Evolutionary conservation across 2,888 invertebrate species (phyloP).

Genomic region (Willowsia nigromaculata): DNA sequence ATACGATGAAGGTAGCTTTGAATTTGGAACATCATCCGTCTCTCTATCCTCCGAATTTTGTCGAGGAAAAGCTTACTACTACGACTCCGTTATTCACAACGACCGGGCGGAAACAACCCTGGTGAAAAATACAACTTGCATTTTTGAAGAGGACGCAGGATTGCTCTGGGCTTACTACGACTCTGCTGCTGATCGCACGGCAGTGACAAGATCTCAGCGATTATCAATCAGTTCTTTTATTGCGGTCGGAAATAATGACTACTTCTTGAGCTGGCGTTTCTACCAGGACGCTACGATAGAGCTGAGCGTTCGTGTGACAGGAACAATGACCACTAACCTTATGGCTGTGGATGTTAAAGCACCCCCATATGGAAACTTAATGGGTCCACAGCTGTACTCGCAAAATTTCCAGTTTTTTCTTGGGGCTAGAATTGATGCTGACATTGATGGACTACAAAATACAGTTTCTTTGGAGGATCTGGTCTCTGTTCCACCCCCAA

Average conservation of each 20-base stretch:
- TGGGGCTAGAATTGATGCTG: conserved; percentile 45
- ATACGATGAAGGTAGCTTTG: not conserved
- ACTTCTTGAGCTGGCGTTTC: conserved; percentile 68
- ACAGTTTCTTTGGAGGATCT: conserved; percentile 40
- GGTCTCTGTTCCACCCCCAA: too few species aligned
- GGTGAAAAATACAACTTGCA: conserved; percentile 19
- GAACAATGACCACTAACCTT: conserved; percentile 58
- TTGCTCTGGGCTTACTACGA: conserved; percentile 18
- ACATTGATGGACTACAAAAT: conserved; percentile 62
- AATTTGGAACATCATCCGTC: not conserved
- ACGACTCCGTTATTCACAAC: conserved; percentile 13
- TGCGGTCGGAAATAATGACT: conserved; percentile 54
- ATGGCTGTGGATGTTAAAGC: conserved; percentile 53
- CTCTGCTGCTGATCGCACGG: not conserved
- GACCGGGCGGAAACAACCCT: not conserved
- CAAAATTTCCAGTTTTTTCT: conserved; percentile 52
- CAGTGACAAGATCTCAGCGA: conserved; percentile 51
- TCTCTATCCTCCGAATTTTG: conserved; percentile 9
- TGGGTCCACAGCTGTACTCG: conserved; percentile 25
- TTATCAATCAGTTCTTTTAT: conserved; percentile 54
- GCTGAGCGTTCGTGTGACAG: conserved; percentile 47
- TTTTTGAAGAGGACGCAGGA: conserved; percentile 45
- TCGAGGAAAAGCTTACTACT: conserved; percentile 37
- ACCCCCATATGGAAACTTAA: conserved; percentile 45
- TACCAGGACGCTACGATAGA: conserved; percentile 72